Conservation (phyloP, 1,140 invertebrate genomes). For the Drosophila subpulchrella region DNA sequence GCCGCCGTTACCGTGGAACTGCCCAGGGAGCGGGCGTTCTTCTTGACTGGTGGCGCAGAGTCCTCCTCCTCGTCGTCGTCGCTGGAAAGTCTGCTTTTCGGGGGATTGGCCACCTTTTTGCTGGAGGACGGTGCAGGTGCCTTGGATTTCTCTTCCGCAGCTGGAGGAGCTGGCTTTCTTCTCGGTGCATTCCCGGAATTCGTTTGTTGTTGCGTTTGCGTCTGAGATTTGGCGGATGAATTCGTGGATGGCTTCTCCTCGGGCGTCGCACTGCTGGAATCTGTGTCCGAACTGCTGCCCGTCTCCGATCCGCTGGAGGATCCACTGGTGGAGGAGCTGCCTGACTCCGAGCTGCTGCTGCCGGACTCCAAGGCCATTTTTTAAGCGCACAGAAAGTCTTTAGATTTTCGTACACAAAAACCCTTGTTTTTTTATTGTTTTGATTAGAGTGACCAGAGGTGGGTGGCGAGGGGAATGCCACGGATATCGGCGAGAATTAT, state of each 20-base stretch:
- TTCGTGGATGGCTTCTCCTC: slow-evolving; percentile 53
- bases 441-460: slow-evolving; percentile 31
- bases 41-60: slow-evolving; percentile 77
- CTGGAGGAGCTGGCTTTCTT: slow-evolving; percentile 13
- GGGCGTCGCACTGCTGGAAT: slow-evolving; percentile 86
- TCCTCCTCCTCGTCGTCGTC: slow-evolving; percentile 65
- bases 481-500: not conserved
- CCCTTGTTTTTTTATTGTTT: slow-evolving; percentile 42
- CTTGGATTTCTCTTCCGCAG: slow-evolving; percentile 53
- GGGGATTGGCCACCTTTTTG: slow-evolving; percentile 48
- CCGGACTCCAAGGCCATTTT: slow-evolving; percentile 85
- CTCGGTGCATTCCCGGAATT: slow-evolving; percentile 10
- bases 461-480: not conserved
- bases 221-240: slow-evolving; percentile 17
- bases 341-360: slow-evolving; percentile 87
- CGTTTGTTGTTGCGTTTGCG: slow-evolving; percentile 27
- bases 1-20: slow-evolving; percentile 33
- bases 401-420: slow-evolving; percentile 39
- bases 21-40: slow-evolving; percentile 47
- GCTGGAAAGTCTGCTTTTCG: slow-evolving; percentile 62
- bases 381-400: slow-evolving; percentile 2
- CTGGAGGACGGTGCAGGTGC: not conserved
- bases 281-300: slow-evolving; percentile 87
- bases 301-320: slow-evolving; percentile 85
- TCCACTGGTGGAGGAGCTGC: slow-evolving; percentile 87